Evolutionary conservation across 2,888 invertebrate species (phyloP), one percentile per base, ranked within the genome.

Genomic region (Polydrusus cervinus): DNA sequence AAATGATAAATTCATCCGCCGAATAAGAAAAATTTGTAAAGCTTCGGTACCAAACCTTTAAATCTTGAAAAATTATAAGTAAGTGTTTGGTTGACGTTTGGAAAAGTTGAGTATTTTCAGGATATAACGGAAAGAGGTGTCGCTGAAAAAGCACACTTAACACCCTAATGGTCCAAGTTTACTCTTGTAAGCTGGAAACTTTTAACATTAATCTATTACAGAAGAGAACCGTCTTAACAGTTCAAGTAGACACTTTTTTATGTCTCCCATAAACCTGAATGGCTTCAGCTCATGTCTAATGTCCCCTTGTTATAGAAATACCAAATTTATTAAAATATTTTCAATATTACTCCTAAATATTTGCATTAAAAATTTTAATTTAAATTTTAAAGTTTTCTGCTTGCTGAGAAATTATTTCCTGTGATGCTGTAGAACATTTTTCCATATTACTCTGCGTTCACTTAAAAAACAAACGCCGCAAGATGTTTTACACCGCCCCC

Each of bases 141-240:
- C 72, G 49, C 60, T 66, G 60, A 72, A 66, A 71, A 67, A 72
- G 55, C 60, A 45, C 65, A 72, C 72, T 72, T 72, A 71, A 65
- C 72, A 72, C 72, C 60, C 57, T 72, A 84, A 84, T 84, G 84
- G 83, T 81, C 79, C 78, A 84, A 84, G 82, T 84, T 84, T 81
- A 81, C 80, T 80, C 81, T 80, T 81, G 81, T 82, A 81, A 82
- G 83, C 79, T 82, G 81, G 80, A 83, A 84, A 84, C 83, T 84
- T 84, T 83, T 75, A 78, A 82, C 84, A 84, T 84, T 84, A 84
- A 84, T 84, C 83, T 84, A 82, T 84, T 84, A 82, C 82, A 82
- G 81, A 76, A 81, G 81, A 80, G 73, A 78, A 74, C 74, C 70
- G 67, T 72, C 73, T 73, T 55, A 69, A 71, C 64, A 64, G 62